Percentiles rank a stretch among this genome's conserved stretches.
These are phyloP conservation scores for Schmidtea mediterranea DNA, from an alignment of 1,140 invertebrate species.

Conservation along the genomic window DNA sequence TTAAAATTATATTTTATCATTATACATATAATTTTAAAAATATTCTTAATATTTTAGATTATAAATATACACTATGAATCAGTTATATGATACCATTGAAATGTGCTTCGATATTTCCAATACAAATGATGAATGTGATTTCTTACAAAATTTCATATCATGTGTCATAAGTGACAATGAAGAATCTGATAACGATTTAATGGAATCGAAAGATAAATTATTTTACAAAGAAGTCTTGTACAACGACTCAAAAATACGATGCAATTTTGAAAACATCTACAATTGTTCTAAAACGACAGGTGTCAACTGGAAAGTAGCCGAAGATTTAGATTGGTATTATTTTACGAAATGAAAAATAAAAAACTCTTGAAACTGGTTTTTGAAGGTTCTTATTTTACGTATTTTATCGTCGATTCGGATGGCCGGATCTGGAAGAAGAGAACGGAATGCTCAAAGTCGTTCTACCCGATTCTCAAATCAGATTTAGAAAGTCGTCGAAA, in stretches of 20 bases:
- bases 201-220: neutral
- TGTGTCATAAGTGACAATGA: neutral
- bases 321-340: neutral
- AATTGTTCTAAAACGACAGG: neutral
- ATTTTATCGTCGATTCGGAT: constrained; percentile 13
- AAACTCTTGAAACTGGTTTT: constrained; percentile 2
- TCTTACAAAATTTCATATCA: neutral
- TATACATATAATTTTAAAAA: no score
- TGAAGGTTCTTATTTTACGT: constrained; percentile 11
- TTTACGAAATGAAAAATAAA: no score
- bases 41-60: neutral
- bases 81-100: neutral
- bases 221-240: neutral
- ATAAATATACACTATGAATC: neutral
- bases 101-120: neutral
- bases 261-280: neutral
- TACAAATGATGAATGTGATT: neutral
- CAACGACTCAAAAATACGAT: neutral
- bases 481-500: neutral
- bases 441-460: constrained; percentile 4
- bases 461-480: neutral
- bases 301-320: neutral
- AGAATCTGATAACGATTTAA: neutral
- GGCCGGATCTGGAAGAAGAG: constrained; percentile 11
- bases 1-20: neutral